A percentile compares a stretch with the other conserved stretches of the same genome.
Conservation (phyloP, 2,113 vertebrate genomes). For the Nerophis lumbriciformis region DNA sequence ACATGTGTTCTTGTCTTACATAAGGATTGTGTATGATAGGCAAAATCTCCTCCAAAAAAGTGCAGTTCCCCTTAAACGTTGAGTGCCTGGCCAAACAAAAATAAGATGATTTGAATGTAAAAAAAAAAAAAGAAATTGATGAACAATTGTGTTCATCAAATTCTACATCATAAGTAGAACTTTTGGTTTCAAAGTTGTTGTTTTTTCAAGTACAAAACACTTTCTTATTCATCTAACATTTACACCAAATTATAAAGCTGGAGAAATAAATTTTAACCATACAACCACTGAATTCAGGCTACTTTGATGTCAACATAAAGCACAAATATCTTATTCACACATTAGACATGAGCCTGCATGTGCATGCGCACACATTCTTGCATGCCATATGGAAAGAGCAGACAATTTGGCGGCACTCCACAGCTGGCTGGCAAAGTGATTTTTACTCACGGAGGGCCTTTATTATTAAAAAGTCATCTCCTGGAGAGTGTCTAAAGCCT, state of each 20-base stretch:
- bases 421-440: constrained; percentile 51
- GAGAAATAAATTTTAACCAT: constrained; percentile 44
- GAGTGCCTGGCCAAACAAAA: too few relatives aligned
- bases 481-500: constrained; percentile 50
- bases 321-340: constrained; percentile 35
- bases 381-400: constrained; percentile 43
- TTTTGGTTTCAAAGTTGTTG: too few relatives aligned
- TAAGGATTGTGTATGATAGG: too few relatives aligned
- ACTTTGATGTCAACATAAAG: constrained; percentile 51
- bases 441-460: constrained; percentile 62
- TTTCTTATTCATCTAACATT: constrained; percentile 44
- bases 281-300: constrained; percentile 43
- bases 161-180: too few relatives aligned
- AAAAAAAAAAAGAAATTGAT: too few relatives aligned
- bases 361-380: constrained; percentile 48
- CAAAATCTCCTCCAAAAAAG: too few relatives aligned
- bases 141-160: too few relatives aligned
- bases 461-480: constrained; percentile 70
- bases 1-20: too few relatives aligned
- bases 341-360: constrained; percentile 13
- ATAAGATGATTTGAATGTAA: too few relatives aligned
- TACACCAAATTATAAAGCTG: constrained; percentile 27
- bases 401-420: constrained; percentile 49
- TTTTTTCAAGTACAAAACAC: neutral
- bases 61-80: too few relatives aligned